Percentiles rank a stretch among this genome's conserved stretches.
These are phyloP conservation scores for Bactericera cockerelli DNA, from an alignment of 1,140 invertebrate genomes.

Conservation along the genomic window DNA sequence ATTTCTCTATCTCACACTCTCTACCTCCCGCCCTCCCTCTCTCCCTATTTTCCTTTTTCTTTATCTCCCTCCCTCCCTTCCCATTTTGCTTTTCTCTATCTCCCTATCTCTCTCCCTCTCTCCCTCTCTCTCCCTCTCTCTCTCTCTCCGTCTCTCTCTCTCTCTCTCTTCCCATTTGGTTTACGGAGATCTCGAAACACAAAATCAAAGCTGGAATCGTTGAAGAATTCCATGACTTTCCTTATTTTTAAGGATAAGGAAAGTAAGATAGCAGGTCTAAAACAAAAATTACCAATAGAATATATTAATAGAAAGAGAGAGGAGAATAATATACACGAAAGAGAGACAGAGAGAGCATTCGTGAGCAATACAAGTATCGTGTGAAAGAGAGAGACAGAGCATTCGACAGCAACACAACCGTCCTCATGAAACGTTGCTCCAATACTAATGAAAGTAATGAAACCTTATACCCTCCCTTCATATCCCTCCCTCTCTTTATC, in stretches of 20 bases:
- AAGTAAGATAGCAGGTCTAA: no score
- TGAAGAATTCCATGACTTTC: no score
- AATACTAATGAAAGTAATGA: slow-evolving; percentile 16
- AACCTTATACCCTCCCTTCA: slow-evolving; percentile 10
- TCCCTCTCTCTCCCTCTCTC: slow-evolving; percentile 10
- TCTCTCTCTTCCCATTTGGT: slow-evolving; percentile 7
- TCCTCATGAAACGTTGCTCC: neutral
- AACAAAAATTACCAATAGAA: no score
- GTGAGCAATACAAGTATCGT: slow-evolving; percentile 4
- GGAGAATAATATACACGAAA: no score
- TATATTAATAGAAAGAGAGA: no score
- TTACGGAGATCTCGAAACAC: no score
- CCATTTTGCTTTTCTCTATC: slow-evolving; percentile 7
- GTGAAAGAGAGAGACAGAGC: neutral
- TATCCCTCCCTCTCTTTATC: neutral
- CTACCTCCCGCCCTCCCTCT: neutral
- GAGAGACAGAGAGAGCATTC: slow-evolving; percentile 10
- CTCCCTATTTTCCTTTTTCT: slow-evolving; percentile 1
- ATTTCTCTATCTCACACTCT: slow-evolving; percentile 1
- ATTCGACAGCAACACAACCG: neutral
- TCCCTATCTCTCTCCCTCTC: slow-evolving; percentile 9
- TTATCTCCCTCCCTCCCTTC: no score
- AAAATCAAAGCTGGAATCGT: no score
- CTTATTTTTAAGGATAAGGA: no score
- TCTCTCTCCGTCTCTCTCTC: neutral